phyloP scores from a whole-genome alignment of 1,140 invertebrate genomes.

The Semibalanus balanoides region DNA sequence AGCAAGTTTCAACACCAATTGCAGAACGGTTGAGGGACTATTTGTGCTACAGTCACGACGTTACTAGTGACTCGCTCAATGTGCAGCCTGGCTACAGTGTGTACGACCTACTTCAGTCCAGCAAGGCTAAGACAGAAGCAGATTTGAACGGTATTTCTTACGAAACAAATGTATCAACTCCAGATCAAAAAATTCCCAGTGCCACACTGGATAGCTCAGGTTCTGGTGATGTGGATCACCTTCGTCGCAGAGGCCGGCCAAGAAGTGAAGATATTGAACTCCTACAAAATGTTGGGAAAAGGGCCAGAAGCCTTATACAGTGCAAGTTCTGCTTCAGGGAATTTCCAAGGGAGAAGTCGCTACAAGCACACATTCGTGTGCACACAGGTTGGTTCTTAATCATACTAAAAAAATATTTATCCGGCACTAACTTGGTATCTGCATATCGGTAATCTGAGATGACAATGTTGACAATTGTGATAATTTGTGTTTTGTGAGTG shows the following conservation, averaged over 20 bases:
- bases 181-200: not conserved
- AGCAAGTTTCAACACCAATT: not conserved
- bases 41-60: not conserved
- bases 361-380: constrained; percentile 63
- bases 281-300: not conserved
- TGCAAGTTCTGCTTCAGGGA: constrained; percentile 57
- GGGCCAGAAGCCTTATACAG: constrained; percentile 44
- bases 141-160: not conserved
- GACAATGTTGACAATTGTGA: no score
- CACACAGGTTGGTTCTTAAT: constrained; percentile 51
- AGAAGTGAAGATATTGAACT: constrained; percentile 3
- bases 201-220: not conserved
- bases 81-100: constrained; percentile 2
- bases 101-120: constrained; percentile 1
- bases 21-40: not conserved
- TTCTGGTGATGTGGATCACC: not conserved
- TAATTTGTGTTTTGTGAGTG: no score
- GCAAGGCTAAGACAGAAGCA: not conserved
- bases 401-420: no score
- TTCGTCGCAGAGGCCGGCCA: not conserved
- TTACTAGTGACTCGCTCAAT: not conserved
- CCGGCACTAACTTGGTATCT: no score
- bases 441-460: no score
- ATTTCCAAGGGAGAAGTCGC: constrained; percentile 63
- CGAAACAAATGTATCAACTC: not conserved